Evolutionary conservation across 2,113 vertebrate species (phyloP), one percentile per base, ranked within the genome.

Genomic region (Collichthys lucidus): DNA sequence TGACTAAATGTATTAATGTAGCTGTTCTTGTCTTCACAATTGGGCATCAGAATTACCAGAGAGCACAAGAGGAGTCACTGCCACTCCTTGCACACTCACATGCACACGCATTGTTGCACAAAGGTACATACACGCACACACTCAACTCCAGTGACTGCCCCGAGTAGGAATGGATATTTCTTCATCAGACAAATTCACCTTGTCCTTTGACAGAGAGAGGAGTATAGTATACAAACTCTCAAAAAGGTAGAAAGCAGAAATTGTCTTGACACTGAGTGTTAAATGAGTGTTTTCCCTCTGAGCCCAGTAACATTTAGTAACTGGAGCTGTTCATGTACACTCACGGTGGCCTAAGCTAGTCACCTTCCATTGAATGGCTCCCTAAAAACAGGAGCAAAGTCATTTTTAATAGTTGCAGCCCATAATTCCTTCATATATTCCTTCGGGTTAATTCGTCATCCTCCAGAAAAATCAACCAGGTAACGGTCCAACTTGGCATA

Each of bases 91-190:
- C 62, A 83, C 82, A 29, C 62, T 55, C 67, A 44, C 87, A 90
- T 26, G 59, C 85, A 66, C 55, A 66, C 55, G 42, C 76, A 74
- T 74, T n/a, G 52, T 55, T 81, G 75, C 79, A 88, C 61, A 69
- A 73, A 87, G 84, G 85, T 9, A 76, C 85, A 87, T 60, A 63
- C 82, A 89, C 65, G 78, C 82, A 87, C 87, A 88, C 75, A 40
- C 15, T 14, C 67, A 86, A 77, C 92, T 95, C 93, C 94, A 94
- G 95, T 95, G 89, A 93, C 92, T 88, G 89, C 92, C 94, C 94
- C 92, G 86, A 44, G 88, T 74, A 93, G 93, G 94, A 94, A 96
- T 95, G 93, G 84, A 93, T 90, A 65, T 86, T 86, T 89, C 83
- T 77, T 88, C 81, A 52, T 86, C 67, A 68, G 81, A 83, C 55